Conservation (phyloP, 2,888 invertebrate genomes). For the Stictocephala bisonia region DNA sequence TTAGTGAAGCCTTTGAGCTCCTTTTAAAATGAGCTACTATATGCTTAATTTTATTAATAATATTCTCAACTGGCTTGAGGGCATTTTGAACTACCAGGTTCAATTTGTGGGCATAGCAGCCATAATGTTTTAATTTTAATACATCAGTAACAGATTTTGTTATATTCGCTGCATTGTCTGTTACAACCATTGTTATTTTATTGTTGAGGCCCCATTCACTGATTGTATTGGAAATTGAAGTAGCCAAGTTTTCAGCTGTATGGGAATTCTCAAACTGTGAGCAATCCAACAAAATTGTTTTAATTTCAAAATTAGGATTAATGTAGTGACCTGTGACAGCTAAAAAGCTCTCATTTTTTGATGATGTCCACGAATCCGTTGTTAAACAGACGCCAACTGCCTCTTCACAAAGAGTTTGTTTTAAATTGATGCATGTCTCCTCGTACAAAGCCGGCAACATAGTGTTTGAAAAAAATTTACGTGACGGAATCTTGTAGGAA, state of each 20-base stretch:
- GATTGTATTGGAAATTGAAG: slow-evolving; percentile 53
- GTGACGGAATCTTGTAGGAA: slow-evolving; percentile 7
- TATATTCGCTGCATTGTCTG: slow-evolving; percentile 54
- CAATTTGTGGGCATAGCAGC: slow-evolving; percentile 47
- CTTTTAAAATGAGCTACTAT: slow-evolving; percentile 19
- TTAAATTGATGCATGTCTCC: slow-evolving; percentile 18
- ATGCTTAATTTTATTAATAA: slow-evolving; percentile 13
- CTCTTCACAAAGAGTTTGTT: neutral
- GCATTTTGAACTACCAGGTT: slow-evolving; percentile 16
- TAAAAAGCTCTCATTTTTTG: slow-evolving; percentile 58
- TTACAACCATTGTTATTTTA: slow-evolving; percentile 59
- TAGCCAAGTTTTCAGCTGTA: slow-evolving; percentile 58
- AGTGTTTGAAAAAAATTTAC: slow-evolving; percentile 35
- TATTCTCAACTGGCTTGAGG: neutral
- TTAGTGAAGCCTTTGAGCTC: neutral
- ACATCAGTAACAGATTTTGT: slow-evolving; percentile 35
- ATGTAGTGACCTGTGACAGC: slow-evolving; percentile 59
- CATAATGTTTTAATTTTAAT: slow-evolving; percentile 54
- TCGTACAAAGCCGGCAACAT: slow-evolving; percentile 16
- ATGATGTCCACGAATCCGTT: slow-evolving; percentile 61
- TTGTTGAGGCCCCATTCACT: slow-evolving; percentile 57
- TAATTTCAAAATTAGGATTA: slow-evolving; percentile 55
- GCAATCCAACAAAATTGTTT: slow-evolving; percentile 57
- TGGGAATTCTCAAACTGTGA: slow-evolving; percentile 54
- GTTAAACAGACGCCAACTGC: slow-evolving; percentile 55